Evolutionary conservation across 92 coral and sea anemone species (phyloP).

Genomic region (Porites divaricata): DNA sequence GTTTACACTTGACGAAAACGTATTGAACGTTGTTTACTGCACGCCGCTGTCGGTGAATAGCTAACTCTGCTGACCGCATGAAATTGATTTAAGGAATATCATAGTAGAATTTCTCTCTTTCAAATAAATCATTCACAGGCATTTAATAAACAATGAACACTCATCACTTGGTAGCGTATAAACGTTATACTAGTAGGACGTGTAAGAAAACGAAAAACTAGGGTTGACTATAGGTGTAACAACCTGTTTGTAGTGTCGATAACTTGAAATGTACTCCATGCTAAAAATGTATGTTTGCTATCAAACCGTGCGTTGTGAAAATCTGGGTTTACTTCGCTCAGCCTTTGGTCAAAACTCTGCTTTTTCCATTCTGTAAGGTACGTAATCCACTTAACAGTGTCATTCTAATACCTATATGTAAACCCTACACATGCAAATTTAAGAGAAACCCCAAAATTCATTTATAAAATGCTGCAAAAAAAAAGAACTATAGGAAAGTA

Average conservation of each 20-base stretch:
- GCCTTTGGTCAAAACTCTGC: neutral
- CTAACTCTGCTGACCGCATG: neutral
- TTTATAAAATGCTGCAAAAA: too few species aligned
- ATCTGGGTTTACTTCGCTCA: neutral
- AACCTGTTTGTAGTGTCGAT: too few species aligned
- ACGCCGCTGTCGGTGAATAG: neutral
- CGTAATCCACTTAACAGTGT: neutral
- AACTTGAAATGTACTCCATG: too few species aligned
- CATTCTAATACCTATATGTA: neutral
- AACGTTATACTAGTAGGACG: too few species aligned
- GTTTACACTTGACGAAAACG: conserved; percentile 8
- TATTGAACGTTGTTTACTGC: conserved; percentile 24
- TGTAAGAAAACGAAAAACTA: too few species aligned
- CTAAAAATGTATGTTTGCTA: too few species aligned
- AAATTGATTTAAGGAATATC: neutral
- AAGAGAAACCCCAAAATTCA: too few species aligned
- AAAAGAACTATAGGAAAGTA: too few species aligned
- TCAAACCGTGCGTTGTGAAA: too few species aligned
- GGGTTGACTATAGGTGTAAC: too few species aligned
- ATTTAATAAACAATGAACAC: neutral
- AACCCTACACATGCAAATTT: too few species aligned
- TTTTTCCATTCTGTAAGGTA: conserved; percentile 5
- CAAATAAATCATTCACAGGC: neutral
- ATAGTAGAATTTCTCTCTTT: neutral
- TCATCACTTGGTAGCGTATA: neutral